Evolutionary conservation across 2,113 vertebrate species (phyloP).

Genomic region (Gopherus evgoodei): DNA sequence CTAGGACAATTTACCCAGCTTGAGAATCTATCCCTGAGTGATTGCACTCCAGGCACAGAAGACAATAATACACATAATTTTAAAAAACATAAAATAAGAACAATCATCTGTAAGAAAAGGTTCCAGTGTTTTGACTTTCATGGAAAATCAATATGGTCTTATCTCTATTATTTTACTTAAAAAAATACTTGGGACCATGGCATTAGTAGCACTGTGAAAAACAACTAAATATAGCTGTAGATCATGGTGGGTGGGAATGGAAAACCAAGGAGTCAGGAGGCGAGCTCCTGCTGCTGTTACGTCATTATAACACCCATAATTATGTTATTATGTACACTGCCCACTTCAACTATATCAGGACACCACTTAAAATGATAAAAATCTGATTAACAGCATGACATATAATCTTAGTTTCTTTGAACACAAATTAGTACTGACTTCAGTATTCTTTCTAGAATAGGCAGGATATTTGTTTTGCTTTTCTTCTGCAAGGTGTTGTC

Average conservation of each 20-base stretch:
- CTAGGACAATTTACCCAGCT: slow-evolving; percentile 39
- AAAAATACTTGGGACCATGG: slow-evolving; percentile 65
- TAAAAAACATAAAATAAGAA: slow-evolving; percentile 39
- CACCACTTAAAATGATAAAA: slow-evolving; percentile 72
- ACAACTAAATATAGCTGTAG: slow-evolving; percentile 84
- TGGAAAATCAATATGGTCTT: slow-evolving; percentile 70
- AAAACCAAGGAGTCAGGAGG: slow-evolving; percentile 81
- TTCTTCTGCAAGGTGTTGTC: slow-evolving; percentile 2
- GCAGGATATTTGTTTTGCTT: slow-evolving; percentile 55
- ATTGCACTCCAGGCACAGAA: slow-evolving; percentile 44
- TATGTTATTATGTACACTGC: slow-evolving; percentile 75
- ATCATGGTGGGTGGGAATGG: slow-evolving; percentile 81
- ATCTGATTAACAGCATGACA: slow-evolving; percentile 76
- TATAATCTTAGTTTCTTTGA: slow-evolving; percentile 72
- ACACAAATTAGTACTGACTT: slow-evolving; percentile 55
- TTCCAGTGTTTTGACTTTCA: slow-evolving; percentile 46
- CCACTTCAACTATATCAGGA: slow-evolving; percentile 73
- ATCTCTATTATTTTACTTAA: slow-evolving; percentile 72
- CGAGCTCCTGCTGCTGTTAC: slow-evolving; percentile 75
- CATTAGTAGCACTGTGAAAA: slow-evolving; percentile 77
- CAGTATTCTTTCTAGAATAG: slow-evolving; percentile 56
- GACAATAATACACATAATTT: slow-evolving; percentile 12
- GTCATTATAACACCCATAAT: slow-evolving; percentile 79
- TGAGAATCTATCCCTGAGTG: not conserved
- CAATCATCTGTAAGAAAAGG: slow-evolving; percentile 54